phyloP scores from a whole-genome alignment of 2,797 vertebrate species.

The Mormyrus proboscirostris region DNA sequence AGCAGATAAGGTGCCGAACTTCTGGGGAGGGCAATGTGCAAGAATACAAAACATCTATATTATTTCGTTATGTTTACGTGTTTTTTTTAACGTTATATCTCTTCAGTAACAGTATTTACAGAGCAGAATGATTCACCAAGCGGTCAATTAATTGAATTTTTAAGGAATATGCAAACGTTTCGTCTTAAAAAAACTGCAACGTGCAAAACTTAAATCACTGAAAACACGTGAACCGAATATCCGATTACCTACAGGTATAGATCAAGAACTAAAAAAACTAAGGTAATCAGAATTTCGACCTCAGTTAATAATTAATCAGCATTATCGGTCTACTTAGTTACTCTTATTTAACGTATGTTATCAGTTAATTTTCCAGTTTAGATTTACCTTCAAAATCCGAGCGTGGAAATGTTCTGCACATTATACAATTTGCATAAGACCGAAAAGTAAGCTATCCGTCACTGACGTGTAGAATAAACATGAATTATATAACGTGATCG shows the following conservation, averaged over 20 bases:
- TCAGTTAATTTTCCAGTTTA: not conserved
- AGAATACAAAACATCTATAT: not conserved
- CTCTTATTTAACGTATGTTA: not conserved
- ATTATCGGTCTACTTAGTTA: not conserved
- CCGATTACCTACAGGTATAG: not conserved
- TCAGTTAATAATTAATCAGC: not conserved
- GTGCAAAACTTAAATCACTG: not conserved
- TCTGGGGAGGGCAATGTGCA: not conserved
- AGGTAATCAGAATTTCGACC: not conserved
- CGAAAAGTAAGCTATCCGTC: not conserved
- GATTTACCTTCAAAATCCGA: not conserved
- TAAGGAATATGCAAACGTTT: not conserved
- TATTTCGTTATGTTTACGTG: not conserved
- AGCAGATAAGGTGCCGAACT: constrained; percentile 22
- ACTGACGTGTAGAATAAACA: not conserved
- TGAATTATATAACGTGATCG: not conserved
- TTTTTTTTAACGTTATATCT: not conserved
- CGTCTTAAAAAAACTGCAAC: not conserved
- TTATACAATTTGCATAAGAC: not conserved
- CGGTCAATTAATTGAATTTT: not conserved
- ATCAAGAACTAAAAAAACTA: not conserved
- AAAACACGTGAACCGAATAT: not conserved
- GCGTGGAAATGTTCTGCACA: not conserved
- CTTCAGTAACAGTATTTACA: not conserved
- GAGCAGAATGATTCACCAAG: not conserved